Percentiles rank a stretch among this genome's conserved stretches.
phyloP scores from a whole-genome alignment of 1,140 invertebrate genomes.

The Procambarus virginalis region DNA sequence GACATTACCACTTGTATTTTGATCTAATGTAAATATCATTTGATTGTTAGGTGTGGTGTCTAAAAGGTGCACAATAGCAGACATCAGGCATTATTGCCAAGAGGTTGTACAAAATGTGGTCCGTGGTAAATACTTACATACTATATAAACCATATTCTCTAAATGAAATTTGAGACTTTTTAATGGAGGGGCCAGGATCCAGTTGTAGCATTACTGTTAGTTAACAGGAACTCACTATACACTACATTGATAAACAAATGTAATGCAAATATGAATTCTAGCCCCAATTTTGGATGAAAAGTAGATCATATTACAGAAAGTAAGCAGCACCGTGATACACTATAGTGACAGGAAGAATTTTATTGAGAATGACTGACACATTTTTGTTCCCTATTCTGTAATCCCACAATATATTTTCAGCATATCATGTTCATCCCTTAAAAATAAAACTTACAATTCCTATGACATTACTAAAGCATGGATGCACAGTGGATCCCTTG shows the following conservation, averaged over 20 bases:
- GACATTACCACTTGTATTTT: conserved; percentile 51
- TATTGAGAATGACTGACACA: not conserved
- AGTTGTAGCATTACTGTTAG: conserved; percentile 4
- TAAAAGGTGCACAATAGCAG: conserved; percentile 64
- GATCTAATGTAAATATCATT: conserved; percentile 56
- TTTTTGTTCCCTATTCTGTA: not conserved
- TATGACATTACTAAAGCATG: conserved; percentile 21
- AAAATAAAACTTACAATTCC: conserved; percentile 27
- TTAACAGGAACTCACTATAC: conserved; percentile 32
- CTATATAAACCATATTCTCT: conserved; percentile 50
- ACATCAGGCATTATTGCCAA: conserved; percentile 64
- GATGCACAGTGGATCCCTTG: too few species aligned
- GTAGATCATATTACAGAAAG: conserved; percentile 32
- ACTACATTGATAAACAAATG: conserved; percentile 3
- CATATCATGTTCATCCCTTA: conserved; percentile 59
- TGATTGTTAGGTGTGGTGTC: conserved; percentile 64
- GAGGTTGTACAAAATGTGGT: conserved; percentile 67
- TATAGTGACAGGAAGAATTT: conserved; percentile 35
- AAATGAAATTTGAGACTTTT: conserved; percentile 55
- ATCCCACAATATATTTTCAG: conserved; percentile 13
- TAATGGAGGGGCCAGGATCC: conserved; percentile 39
- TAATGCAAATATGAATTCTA: conserved; percentile 33
- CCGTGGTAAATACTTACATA: conserved; percentile 62
- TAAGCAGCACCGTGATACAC: conserved; percentile 55
- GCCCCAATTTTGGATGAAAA: conserved; percentile 30